These are phyloP conservation scores for Orgyia antiqua DNA, from an alignment of 2,888 invertebrate species.

Conservation along the genomic window DNA sequence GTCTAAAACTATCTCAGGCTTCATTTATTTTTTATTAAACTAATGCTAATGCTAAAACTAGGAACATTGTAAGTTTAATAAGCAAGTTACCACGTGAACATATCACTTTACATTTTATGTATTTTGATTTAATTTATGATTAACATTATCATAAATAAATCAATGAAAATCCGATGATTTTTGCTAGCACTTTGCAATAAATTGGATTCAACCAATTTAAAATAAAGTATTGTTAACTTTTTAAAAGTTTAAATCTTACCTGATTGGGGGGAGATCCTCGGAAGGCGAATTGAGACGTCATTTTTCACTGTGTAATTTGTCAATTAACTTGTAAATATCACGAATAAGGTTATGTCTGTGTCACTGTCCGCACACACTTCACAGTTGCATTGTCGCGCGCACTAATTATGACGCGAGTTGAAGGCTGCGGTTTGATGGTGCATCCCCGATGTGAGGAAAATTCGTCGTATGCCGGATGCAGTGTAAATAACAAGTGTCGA, in stretches of 20 bases:
- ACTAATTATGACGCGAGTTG: conserved; percentile 33
- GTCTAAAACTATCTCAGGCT: too few species aligned
- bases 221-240: too few species aligned
- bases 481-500: conserved; percentile 25
- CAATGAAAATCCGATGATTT: background rate
- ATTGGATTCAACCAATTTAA: background rate
- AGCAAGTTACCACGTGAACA: conserved; percentile 18
- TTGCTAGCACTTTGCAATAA: background rate
- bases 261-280: conserved; percentile 75
- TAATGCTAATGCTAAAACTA: too few species aligned
- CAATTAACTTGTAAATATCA: conserved; percentile 48
- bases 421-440: conserved; percentile 24
- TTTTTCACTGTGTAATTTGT: conserved; percentile 54
- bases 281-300: conserved; percentile 76
- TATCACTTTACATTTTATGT: conserved; percentile 19
- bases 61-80: background rate
- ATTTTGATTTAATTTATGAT: background rate
- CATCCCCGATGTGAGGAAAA: conserved; percentile 34
- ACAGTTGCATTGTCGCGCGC: conserved; percentile 61
- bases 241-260: conserved; percentile 35
- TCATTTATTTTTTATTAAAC: too few species aligned
- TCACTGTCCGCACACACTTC: conserved; percentile 72
- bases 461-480: conserved; percentile 38
- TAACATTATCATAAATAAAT: background rate
- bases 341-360: conserved; percentile 44